Evolutionary conservation across 1,140 invertebrate genomes (phyloP), one percentile per base, ranked within the genome.

Genomic region (Aethina tumida): DNA sequence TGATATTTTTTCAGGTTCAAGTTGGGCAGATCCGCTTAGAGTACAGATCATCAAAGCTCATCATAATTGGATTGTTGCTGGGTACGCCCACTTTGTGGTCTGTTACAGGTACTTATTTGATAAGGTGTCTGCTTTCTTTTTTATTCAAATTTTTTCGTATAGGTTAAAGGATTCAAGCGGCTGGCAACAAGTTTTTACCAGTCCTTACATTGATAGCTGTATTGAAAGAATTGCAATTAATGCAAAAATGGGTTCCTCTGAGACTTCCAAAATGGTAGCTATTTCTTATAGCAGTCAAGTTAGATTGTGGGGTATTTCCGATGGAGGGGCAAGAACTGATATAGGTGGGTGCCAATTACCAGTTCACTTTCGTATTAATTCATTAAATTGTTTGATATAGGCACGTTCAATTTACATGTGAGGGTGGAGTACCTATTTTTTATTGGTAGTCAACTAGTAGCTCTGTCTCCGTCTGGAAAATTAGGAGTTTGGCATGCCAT

Each of bases 401-500:
- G 78, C 20, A 88, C 79, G 24, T 97, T 96, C 55, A 92, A 91
- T 64, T 67, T 96, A 4, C 83, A 87, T 49, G 91, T 94, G 1
- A 73, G 85, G 1, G 90, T 97, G 1, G 93, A 97, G 59, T 89
- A 93, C 64, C 67, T 99, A 26, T 91, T 98, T 59, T 99, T 97
- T 58, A 97, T 98, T 64, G 93, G 94, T 8, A 93, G 85, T 49
- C 94, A 98, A 57, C 64, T 98, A 20, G 94, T 98, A 8, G 94
- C 93, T 2, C 67, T 98, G 10, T 94, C 91, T 22, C 75, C 84
- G 2, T 81, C 81, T 13, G 94, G 94, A n/a, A 97, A 97, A 69
- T 91, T 97, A 41, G 94, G 94, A 5, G 93, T 99, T 10, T 98
- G 93, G 93, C 93, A 98, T 67, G 88, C 92, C 0, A 96, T 94